Evolutionary conservation across 1,140 invertebrate species (phyloP), one percentile per base, ranked within the genome.

Genomic region (Panagrolaimus sp.): DNA sequence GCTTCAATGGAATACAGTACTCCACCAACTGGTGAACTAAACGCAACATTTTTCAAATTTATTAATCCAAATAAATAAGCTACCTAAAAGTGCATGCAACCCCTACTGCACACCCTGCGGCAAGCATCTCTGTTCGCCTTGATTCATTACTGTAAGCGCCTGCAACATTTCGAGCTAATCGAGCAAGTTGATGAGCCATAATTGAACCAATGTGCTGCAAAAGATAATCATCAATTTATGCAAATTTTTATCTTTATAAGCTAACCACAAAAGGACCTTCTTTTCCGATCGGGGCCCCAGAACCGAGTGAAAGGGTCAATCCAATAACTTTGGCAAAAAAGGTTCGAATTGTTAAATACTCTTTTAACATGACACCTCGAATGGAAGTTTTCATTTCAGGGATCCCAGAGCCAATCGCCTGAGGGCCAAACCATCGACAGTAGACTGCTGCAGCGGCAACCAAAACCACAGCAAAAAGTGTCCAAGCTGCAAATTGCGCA

Each of bases 331-430:
- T 97, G 17, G 94, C 91, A 47, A 97, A 87, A 28, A 97, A 85
- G 2, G 94, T 96, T 77, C 90, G 88, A 79, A 94, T 93, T 48
- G 94, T 96, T 66, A 97, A 86, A 84, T 95, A 97, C 84, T 97
- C 94, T 86, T 96, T 96, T 12, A 98, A 85, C 14, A 93, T 90
- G 0, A 96, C 94, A 65, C 94, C 94, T 76, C 93, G 86, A 14
- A 98, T 87, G 67, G 97, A 96, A 1, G 94, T 96, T 86, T 97
- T 97, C 93, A 97, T 96, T 86, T 98, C 94, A 43, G 94, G 94
- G 79, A 98, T 96, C 62, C 94, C 94, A 28, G 21, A 26, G 4
- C 52, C 52, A 58, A 58, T 28, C 5, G 52, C 52, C 17, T 58
- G 52, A 21, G 52, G 52, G 10, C 52, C 52, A 21, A 58, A 58